phyloP scores from a whole-genome alignment of 2,888 invertebrate species.

The Lymantria dispar region DNA sequence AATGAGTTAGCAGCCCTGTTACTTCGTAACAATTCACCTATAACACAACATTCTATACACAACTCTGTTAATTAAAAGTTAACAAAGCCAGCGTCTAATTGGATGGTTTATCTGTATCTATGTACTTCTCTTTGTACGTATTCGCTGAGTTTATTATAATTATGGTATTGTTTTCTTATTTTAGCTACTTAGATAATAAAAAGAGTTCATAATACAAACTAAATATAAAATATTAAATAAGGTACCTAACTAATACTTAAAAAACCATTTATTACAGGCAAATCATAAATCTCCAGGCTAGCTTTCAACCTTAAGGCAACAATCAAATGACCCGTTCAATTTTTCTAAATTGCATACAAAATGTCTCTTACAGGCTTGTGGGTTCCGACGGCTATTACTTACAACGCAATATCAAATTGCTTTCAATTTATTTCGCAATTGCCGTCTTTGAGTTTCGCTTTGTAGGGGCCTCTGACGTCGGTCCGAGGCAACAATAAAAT shows the following conservation, averaged over 20 bases:
- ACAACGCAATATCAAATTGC: slow-evolving; percentile 83
- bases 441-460: slow-evolving; percentile 83
- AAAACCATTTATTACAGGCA: slow-evolving; percentile 19
- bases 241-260: not conserved
- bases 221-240: not conserved
- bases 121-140: slow-evolving; percentile 17
- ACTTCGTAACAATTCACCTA: slow-evolving; percentile 29
- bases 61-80: slow-evolving; percentile 63
- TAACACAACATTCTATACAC: slow-evolving; percentile 38
- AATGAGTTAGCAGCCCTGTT: slow-evolving; percentile 16
- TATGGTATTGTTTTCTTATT: slow-evolving; percentile 23
- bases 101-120: slow-evolving; percentile 50
- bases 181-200: slow-evolving; percentile 12
- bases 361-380: slow-evolving; percentile 69
- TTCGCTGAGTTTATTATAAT: slow-evolving; percentile 22
- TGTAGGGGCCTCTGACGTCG: slow-evolving; percentile 81
- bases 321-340: slow-evolving; percentile 62
- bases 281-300: slow-evolving; percentile 40
- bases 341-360: slow-evolving; percentile 73
- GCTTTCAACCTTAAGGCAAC: slow-evolving; percentile 43
- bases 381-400: slow-evolving; percentile 80
- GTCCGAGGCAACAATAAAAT: slow-evolving; percentile 83
- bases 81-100: slow-evolving; percentile 58
- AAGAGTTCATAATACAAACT: not conserved
- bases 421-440: slow-evolving; percentile 83